phyloP scores from a whole-genome alignment of 2,113 vertebrate genomes.

The Sapayoa aenigma region DNA sequence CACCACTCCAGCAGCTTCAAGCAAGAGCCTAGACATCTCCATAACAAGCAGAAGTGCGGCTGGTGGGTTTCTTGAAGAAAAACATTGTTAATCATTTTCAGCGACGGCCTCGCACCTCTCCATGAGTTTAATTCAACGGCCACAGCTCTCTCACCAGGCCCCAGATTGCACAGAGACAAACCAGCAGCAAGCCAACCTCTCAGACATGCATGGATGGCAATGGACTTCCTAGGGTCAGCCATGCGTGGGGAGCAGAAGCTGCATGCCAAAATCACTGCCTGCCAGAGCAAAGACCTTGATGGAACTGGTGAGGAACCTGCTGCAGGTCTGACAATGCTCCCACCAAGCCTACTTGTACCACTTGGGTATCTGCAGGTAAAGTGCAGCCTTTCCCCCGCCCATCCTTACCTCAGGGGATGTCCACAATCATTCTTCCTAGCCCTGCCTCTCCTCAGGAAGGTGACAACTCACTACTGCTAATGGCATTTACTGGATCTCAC shows the following conservation, averaged over 20 bases:
- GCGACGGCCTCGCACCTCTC: background rate
- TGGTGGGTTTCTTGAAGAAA: constrained; percentile 54
- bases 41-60: background rate
- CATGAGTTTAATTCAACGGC: background rate
- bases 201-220: constrained; percentile 49
- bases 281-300: constrained; percentile 35
- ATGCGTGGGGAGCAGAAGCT: constrained; percentile 55
- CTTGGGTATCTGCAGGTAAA: background rate
- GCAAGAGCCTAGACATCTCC: constrained; percentile 11
- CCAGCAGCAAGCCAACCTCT: constrained; percentile 61
- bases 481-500: background rate
- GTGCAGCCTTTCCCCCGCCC: background rate
- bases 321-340: constrained; percentile 46
- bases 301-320: constrained; percentile 31
- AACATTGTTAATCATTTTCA: constrained; percentile 50
- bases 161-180: constrained; percentile 41
- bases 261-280: constrained; percentile 52
- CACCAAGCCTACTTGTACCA: constrained; percentile 4
- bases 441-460: background rate
- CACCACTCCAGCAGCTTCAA: constrained; percentile 37
- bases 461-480: background rate
- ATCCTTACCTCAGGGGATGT: constrained; percentile 1
- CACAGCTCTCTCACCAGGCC: constrained; percentile 29
- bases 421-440: background rate
- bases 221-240: constrained; percentile 50